Evolutionary conservation across 2,113 vertebrate species (phyloP).

Genomic region (Charina bottae): DNA sequence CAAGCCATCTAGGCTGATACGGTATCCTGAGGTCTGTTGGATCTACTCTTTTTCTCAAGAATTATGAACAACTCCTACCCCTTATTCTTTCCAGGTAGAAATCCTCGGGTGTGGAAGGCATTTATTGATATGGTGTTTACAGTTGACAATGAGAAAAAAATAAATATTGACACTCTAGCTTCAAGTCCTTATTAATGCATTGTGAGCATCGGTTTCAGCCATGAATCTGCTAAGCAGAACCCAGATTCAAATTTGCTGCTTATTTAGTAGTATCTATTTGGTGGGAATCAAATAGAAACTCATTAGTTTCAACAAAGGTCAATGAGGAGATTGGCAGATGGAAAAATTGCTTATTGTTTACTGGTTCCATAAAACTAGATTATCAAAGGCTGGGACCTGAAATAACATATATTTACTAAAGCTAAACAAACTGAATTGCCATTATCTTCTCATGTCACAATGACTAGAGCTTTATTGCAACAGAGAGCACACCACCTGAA

Average conservation of each 20-base stretch:
- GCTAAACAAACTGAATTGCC: not conserved
- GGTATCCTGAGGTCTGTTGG: not conserved
- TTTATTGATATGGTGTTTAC: not conserved
- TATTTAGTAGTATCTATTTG: conserved; percentile 3
- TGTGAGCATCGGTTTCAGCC: not conserved
- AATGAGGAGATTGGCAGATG: not conserved
- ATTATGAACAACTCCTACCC: not conserved
- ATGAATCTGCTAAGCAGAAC: not conserved
- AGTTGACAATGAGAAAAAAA: not conserved
- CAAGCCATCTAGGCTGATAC: not conserved
- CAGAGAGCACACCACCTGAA: not conserved
- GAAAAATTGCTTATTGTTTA: conserved; percentile 7
- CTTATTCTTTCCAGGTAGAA: not conserved
- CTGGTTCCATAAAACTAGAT: not conserved
- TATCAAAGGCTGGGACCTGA: not conserved
- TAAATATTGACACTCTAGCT: not conserved
- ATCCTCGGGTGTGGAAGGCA: not conserved
- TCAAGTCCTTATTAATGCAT: not conserved
- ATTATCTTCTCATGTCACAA: not conserved
- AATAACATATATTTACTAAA: not conserved
- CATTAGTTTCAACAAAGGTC: not conserved
- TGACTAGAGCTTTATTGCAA: not conserved
- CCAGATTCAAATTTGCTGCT: not conserved
- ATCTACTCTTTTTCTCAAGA: not conserved
- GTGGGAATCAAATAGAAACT: not conserved